Evolutionary conservation across 2,888 invertebrate genomes (phyloP).

Genomic region (Stenotaenia linearis): DNA sequence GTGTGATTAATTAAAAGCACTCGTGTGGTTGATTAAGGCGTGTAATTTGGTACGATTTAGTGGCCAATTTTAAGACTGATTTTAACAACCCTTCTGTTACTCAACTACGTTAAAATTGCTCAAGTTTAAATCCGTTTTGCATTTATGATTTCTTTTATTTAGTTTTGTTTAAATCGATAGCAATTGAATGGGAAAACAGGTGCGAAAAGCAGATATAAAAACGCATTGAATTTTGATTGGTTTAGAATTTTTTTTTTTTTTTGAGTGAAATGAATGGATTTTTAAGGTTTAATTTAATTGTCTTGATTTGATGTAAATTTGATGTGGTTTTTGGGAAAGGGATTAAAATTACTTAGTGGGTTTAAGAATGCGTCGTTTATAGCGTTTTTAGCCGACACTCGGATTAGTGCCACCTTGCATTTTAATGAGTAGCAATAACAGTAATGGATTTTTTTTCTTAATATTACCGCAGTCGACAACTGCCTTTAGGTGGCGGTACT

Average conservation of each 20-base stretch:
- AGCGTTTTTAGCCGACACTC: no score
- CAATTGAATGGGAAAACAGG: neutral
- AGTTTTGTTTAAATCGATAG: neutral
- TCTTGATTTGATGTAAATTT: no score
- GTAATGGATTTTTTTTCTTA: no score
- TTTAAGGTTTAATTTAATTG: neutral
- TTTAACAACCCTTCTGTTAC: no score
- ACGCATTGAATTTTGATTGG: neutral
- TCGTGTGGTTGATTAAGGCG: slow-evolving; percentile 3
- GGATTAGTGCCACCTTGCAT: no score
- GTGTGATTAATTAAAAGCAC: slow-evolving; percentile 10
- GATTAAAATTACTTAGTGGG: no score
- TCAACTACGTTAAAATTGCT: no score
- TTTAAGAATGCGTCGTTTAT: no score
- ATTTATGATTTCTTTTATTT: neutral
- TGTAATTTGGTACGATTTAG: neutral
- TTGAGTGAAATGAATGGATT: neutral
- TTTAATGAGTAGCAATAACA: no score
- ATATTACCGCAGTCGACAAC: no score
- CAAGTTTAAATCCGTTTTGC: neutral
- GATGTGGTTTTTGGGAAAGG: no score
- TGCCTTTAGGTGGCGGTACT: no score
- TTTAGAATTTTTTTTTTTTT: neutral
- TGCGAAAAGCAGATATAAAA: neutral
- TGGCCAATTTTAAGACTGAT: neutral